These are phyloP conservation scores for Desmodus rotundus DNA, from an alignment of 2,113 vertebrate species.

Conservation along the genomic window DNA sequence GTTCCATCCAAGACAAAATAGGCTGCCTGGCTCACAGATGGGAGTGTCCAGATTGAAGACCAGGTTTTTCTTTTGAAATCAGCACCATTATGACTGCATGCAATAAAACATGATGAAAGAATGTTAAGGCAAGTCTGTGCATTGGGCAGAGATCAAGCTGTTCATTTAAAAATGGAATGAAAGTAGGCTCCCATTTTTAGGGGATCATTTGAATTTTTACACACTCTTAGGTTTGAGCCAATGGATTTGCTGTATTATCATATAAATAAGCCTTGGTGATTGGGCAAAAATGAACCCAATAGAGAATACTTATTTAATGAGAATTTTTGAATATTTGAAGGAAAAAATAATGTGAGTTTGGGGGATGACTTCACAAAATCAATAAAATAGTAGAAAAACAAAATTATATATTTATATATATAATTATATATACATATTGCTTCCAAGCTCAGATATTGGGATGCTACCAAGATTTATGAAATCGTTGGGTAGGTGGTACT, in stretches of 20 bases:
- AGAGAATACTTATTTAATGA: background rate
- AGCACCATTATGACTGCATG: background rate
- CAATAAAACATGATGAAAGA: background rate
- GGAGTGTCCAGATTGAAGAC: background rate
- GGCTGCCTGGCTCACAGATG: background rate
- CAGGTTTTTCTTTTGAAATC: background rate
- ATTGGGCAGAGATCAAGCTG: background rate
- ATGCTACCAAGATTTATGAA: background rate
- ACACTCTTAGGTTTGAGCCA: background rate
- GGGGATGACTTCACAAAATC: fast-evolving
- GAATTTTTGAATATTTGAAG: background rate
- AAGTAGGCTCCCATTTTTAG: background rate
- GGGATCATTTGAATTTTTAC: background rate
- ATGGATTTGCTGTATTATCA: background rate
- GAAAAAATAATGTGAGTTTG: background rate
- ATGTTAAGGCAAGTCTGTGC: background rate
- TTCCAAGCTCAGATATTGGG: background rate
- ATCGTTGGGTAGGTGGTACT: background rate
- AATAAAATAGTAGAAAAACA: background rate
- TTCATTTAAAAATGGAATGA: background rate
- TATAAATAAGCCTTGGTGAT: background rate
- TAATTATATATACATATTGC: background rate
- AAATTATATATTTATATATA: background rate
- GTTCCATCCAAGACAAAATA: background rate
- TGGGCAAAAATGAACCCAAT: background rate